These are phyloP conservation scores for Pterocles burchelli DNA, from an alignment of 2,113 vertebrate genomes.

Conservation along the genomic window DNA sequence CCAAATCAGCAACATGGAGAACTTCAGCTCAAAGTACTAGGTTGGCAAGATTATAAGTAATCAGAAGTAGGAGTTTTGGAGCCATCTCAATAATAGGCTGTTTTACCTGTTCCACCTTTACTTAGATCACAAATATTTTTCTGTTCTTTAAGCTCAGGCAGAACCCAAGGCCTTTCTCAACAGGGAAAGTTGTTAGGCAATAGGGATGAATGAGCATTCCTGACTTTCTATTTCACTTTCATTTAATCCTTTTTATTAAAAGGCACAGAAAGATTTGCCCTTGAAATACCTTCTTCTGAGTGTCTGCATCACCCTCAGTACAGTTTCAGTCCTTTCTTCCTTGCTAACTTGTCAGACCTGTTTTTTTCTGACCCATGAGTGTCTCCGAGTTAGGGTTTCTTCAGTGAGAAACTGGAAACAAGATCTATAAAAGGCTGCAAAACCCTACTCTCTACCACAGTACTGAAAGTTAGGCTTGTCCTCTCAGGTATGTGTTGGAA, in stretches of 20 bases:
- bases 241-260: constrained; percentile 1
- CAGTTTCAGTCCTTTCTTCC: not conserved
- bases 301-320: not conserved
- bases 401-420: not conserved
- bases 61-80: not conserved
- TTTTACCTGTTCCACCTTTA: not conserved
- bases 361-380: not conserved
- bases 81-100: too few species aligned
- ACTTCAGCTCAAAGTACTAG: not conserved
- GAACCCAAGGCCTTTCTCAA: not conserved
- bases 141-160: not conserved
- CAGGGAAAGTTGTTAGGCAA: not conserved
- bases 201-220: not conserved
- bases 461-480: not conserved
- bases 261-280: not conserved
- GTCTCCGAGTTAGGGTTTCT: not conserved
- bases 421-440: not conserved
- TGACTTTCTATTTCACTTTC: not conserved
- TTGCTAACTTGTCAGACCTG: not conserved
- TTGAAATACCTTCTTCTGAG: not conserved
- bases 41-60: not conserved
- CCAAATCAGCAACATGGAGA: too few species aligned
- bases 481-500: not conserved
- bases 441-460: not conserved
- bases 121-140: not conserved